These are phyloP conservation scores for Chaetops frenatus DNA, from an alignment of 2,113 vertebrate genomes.

Conservation along the genomic window DNA sequence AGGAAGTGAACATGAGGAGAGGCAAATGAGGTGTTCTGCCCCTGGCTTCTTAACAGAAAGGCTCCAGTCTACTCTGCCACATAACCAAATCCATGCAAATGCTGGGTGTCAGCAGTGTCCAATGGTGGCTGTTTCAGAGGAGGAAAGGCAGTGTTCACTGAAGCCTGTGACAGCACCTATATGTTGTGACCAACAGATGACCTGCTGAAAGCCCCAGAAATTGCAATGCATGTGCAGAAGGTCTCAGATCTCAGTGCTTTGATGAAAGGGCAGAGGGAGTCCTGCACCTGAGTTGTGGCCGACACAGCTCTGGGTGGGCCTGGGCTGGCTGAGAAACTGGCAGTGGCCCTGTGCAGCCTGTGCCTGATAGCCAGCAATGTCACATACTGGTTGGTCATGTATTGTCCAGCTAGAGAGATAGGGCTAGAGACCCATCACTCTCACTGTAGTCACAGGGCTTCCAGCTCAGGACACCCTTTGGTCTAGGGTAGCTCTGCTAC, in stretches of 20 bases:
- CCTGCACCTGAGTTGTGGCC: fast-evolving
- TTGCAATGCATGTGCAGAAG: not conserved
- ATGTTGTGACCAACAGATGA: not conserved
- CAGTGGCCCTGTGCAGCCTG: not conserved
- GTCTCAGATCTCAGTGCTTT: not conserved
- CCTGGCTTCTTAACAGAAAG: not conserved
- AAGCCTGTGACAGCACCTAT: not conserved
- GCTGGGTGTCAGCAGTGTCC: not conserved
- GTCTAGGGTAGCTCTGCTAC: not conserved
- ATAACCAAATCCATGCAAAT: conserved; percentile 52
- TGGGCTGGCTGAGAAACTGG: not conserved
- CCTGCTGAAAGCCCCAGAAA: not conserved
- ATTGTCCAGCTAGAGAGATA: not conserved
- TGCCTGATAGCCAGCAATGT: not conserved
- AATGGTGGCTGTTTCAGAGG: not conserved
- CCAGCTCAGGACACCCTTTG: not conserved
- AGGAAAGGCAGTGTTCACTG: not conserved
- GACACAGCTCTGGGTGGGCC: not conserved
- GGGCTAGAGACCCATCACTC: not conserved
- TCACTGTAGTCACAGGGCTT: not conserved
- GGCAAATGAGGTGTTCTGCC: conserved; percentile 30
- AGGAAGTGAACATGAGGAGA: not conserved
- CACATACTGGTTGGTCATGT: not conserved
- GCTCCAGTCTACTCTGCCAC: not conserved
- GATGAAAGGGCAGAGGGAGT: not conserved